Base-by-base conservation (phyloP, 2,113 vertebrate species). In the Leuciscus idus region DNA sequence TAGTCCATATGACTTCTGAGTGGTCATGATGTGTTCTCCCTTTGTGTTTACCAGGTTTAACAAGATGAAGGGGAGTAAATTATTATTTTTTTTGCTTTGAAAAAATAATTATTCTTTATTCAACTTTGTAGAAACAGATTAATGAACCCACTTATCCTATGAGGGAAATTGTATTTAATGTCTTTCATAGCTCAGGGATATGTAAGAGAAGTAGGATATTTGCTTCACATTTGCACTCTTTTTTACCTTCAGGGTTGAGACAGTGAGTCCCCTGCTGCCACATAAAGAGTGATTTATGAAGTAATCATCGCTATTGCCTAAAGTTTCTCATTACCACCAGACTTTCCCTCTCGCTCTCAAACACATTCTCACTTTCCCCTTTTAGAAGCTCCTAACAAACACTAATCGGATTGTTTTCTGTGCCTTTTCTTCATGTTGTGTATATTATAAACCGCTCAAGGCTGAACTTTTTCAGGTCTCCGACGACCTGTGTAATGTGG, bases 281-380 rank as follows among this genome's bases (percentile, higher is more conserved):
- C n/a, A 77, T 90, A 86, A 88, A 64, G 28, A 86, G 85, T 43
- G 81, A 75, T 88, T 82, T 66, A 92, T 89, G 88, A 75, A 86
- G 74, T 76, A 87, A 83, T 87, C 72, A 89, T 91, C 85, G 90
- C 89, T 86, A 86, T 85, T 68, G 33, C 82, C 75, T 39, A 77
- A 83, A 93, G 89, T 90, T 85, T 30, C 89, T 93, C 74, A 84
- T 92, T 89, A 88, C 59, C 33, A 81, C 21, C 83, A 62, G 52
- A 78, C 7, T 61, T 21, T 83, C 83, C 70, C 21, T 76, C 76
- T 64, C 6, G 6, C 55, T 28, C 21, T 74, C 62, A 81, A 84
- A 77, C 21, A 68, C 83, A 83, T 30, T 72, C 78, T 21, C 80
- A 33, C 89, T 30, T 50, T 81, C 52, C 52, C 66, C 36, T 23